phyloP scores from a whole-genome alignment of 2,113 vertebrate species.

The Mormyrus lacerda region DNA sequence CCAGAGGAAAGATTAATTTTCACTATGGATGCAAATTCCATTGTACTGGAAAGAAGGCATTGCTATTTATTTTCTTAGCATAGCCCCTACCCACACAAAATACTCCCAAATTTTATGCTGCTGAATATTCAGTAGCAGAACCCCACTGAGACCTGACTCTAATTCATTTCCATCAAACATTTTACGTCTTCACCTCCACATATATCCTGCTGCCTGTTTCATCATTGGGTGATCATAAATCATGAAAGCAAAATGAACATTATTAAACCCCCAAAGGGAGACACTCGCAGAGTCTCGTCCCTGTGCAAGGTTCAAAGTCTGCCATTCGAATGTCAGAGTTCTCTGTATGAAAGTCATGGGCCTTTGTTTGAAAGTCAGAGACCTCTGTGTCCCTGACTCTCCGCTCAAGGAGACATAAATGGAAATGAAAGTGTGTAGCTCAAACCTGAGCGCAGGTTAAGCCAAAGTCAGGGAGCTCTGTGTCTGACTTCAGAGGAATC shows the following conservation, averaged over 20 bases:
- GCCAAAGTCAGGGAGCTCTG: background rate
- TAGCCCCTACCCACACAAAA: background rate
- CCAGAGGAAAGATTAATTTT: background rate
- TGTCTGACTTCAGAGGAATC: background rate
- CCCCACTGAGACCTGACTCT: background rate
- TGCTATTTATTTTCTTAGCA: background rate
- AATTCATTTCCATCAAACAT: background rate
- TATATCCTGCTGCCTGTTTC: background rate
- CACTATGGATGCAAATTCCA: slow-evolving; percentile 2
- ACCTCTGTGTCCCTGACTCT: background rate
- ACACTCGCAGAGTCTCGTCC: background rate
- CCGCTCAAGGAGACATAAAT: background rate
- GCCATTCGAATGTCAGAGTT: background rate
- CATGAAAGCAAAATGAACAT: background rate
- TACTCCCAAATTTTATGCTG: background rate
- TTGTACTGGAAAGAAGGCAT: background rate
- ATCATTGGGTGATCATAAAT: background rate
- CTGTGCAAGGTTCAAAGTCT: background rate
- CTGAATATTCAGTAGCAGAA: background rate
- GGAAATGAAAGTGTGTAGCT: background rate
- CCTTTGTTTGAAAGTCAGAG: background rate
- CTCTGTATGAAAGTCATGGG: background rate
- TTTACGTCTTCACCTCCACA: background rate
- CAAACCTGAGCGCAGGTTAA: background rate
- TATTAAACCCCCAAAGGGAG: background rate